Percentiles rank a stretch among this genome's conserved stretches.
These are phyloP conservation scores for Siniperca undulata DNA, from an alignment of 2,797 vertebrate genomes.

Conservation along the genomic window DNA sequence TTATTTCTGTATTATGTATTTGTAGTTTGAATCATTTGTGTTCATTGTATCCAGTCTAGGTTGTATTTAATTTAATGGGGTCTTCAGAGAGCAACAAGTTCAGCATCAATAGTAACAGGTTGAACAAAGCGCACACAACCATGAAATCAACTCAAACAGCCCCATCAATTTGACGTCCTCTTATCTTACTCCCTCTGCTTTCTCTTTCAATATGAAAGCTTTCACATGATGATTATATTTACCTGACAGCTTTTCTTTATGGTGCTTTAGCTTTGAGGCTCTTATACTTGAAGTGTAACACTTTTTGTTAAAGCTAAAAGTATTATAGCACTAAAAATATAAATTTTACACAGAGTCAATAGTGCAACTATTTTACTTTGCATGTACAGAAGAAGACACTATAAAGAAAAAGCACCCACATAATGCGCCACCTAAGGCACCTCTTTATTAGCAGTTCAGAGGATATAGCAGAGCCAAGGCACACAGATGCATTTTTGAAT, in stretches of 20 bases:
- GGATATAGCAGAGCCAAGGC: slow-evolving; percentile 43
- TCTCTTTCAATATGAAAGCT: slow-evolving; percentile 42
- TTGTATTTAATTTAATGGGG: slow-evolving; percentile 39
- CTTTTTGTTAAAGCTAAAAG: slow-evolving; percentile 38
- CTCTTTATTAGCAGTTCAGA: slow-evolving; percentile 51
- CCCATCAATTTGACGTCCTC: slow-evolving; percentile 30
- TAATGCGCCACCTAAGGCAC: slow-evolving; percentile 42
- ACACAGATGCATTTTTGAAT: slow-evolving; percentile 48
- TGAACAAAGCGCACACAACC: slow-evolving; percentile 45
- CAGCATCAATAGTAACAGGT: slow-evolving; percentile 49
- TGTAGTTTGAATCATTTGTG: slow-evolving; percentile 30
- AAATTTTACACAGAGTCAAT: slow-evolving; percentile 31
- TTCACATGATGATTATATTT: slow-evolving; percentile 41
- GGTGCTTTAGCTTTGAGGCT: slow-evolving; percentile 42
- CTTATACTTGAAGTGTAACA: slow-evolving; percentile 34
- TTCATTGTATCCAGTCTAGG: slow-evolving; percentile 20
- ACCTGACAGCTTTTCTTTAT: slow-evolving; percentile 52
- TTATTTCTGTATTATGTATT: slow-evolving; percentile 30
- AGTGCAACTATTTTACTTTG: slow-evolving; percentile 39
- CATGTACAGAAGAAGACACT: slow-evolving; percentile 36
- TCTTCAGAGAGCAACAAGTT: slow-evolving; percentile 59
- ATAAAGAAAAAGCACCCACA: slow-evolving; percentile 28
- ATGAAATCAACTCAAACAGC: slow-evolving; percentile 59
- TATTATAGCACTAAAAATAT: slow-evolving; percentile 55
- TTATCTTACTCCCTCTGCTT: slow-evolving; percentile 34